Evolutionary conservation across 1,140 invertebrate genomes (phyloP), one percentile per base, ranked within the genome.

Genomic region (Acromyrmex echinatior): DNA sequence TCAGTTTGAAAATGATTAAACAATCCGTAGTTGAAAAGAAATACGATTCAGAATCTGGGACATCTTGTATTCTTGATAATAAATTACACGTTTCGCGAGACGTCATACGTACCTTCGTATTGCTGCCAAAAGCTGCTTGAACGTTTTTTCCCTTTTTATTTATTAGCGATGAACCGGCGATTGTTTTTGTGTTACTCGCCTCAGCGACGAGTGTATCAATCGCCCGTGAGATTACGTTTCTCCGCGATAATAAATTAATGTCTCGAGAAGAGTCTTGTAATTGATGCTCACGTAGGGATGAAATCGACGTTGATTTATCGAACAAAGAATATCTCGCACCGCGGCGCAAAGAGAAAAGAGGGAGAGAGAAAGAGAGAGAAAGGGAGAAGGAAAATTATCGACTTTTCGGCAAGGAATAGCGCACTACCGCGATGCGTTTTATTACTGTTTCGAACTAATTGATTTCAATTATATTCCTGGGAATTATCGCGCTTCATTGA

Each of bases 251-350:
- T 94, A 93, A 94, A 94, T 94, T 92, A 93, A 93, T 94, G 92
- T 90, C 91, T 92, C 90, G 86, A 88, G 88, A 91, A 92, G 84
- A 76, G 89, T 92, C 91, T 91, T 88, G 93, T 93, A 93, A 93
- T 93, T 92, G 93, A 93, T 93, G 92, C 90, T 87, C 87, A 81
- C 87, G 88, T 87, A 88, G 91, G 88, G 91, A 93, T 93, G 90
- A 93, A 93, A 92, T 94, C 88, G 92, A 94, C 92, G 90, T 94
- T 95, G 93, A 94, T 94, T 93, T 93, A 94, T 93, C 91, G 90
- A 86, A 78, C 86, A 86, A 86, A 87, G 79, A 63, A 85, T 86
- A 62, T 66, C 77, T 53, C 71, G 63, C 74, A 49, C 84, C 87
- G 80, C 65, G 63, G 62, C 51, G 77, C 71, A 78, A 78, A 91